Conservation (phyloP, 2,888 invertebrate species). For the Pammene fasciana region DNA sequence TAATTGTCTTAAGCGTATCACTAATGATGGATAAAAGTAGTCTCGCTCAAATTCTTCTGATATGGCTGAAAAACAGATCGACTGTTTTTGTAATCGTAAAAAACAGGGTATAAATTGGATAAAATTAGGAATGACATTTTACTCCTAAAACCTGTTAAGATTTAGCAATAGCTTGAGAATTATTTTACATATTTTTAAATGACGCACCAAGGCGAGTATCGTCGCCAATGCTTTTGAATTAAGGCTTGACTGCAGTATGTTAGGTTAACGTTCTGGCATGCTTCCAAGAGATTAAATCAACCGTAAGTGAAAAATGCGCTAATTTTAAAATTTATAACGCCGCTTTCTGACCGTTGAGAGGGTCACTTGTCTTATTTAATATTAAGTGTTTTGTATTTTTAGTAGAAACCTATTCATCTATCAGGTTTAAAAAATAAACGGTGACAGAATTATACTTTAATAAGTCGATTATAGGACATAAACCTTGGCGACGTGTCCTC, state of each 20-base stretch:
- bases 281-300: conserved; percentile 22
- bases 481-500: not conserved
- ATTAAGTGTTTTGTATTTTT: not conserved
- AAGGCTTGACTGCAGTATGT: conserved; percentile 9
- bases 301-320: conserved; percentile 20
- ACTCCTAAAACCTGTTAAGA: too few relatives aligned
- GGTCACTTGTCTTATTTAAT: not conserved
- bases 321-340: conserved; percentile 12
- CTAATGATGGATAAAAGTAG: too few relatives aligned
- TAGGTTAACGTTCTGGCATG: conserved; percentile 10
- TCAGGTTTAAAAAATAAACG: not conserved
- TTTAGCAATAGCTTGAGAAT: too few relatives aligned
- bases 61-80: too few relatives aligned
- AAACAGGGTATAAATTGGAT: too few relatives aligned
- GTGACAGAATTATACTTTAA: not conserved
- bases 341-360: not conserved
- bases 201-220: not conserved
- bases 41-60: too few relatives aligned
- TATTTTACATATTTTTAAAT: too few relatives aligned
- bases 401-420: not conserved
- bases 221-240: not conserved
- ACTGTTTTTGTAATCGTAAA: too few relatives aligned
- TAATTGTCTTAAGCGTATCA: too few relatives aligned
- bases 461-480: not conserved
- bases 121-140: too few relatives aligned